Percentiles rank a stretch among this genome's conserved stretches.
Evolutionary conservation across 2,888 invertebrate genomes (phyloP).

Genomic region (Epinotia ramella): DNA sequence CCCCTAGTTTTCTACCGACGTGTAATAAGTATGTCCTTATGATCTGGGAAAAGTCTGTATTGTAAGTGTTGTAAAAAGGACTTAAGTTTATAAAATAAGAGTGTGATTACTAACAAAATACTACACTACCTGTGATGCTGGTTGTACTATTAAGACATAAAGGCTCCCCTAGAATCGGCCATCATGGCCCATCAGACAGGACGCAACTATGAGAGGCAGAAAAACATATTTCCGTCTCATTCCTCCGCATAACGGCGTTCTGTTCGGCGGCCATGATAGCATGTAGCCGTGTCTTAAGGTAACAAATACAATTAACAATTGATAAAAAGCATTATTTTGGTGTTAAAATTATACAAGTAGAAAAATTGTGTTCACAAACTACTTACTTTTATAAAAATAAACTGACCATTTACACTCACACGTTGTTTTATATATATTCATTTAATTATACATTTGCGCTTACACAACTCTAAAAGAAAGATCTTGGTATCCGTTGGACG

Average conservation of each 20-base stretch:
- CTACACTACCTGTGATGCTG: slow-evolving; percentile 11
- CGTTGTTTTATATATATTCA: slow-evolving; percentile 13
- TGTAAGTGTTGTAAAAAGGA: not conserved
- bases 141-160: slow-evolving; percentile 1
- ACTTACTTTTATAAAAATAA: slow-evolving; percentile 14
- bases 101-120: slow-evolving; percentile 1
- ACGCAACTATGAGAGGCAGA: no score
- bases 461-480: slow-evolving; percentile 25
- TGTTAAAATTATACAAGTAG: not conserved
- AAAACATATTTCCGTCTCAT: no score
- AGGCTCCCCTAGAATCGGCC: no score
- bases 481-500: slow-evolving; percentile 44
- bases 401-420: slow-evolving; percentile 17
- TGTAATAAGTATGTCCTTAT: no score
- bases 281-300: not conserved
- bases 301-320: slow-evolving; percentile 2
- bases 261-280: no score
- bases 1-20: no score
- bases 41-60: no score
- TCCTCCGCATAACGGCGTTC: no score
- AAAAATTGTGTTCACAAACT: not conserved
- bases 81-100: not conserved
- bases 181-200: no score
- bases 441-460: slow-evolving; percentile 33
- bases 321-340: slow-evolving; percentile 4